Evolutionary conservation across 2,888 invertebrate genomes (phyloP), one percentile per base, ranked within the genome.

Genomic region (Piscicola geometra): DNA sequence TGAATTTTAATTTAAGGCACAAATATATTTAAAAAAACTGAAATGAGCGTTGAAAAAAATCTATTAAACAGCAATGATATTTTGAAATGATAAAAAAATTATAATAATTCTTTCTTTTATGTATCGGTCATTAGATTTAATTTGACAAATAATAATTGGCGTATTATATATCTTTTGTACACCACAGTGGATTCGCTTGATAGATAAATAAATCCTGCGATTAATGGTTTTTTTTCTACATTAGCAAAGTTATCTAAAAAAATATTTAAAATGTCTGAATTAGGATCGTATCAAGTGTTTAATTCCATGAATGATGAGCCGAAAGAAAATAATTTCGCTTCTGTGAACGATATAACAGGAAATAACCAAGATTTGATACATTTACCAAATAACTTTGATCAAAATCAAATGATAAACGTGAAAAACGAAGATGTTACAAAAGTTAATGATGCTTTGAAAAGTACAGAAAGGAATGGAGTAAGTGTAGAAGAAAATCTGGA

Each of bases 261-360:
- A n/a, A 56, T 41, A 56, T 56, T 25, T 25, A 15, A 56, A 21
- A 56, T 56, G 60, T 9, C 60, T 56, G 60, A 56, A 25, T 21
- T 56, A 21, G 60, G n/a, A 21, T 56, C 60, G 5, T 56, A 18
- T n/a, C 60, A 56, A 56, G 60, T 56, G 9, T 56, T 56, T n/a
- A 56, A 56, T 56, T 56, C 60, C 21, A 56, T 56, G n/a, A 18
- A 56, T 25, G 60, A 56, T 3, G 60, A 56, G n/a, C 60, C 60
- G 25, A 56, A 56, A 21, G 60, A 56, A n/a, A 56, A 56, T 56
- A 56, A 56, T 56, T 56, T 56, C 25, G 5, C 60, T 18, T 56
- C 60, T 9, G 60, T 56, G 60, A 56, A 56, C 60, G 60, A 56
- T 56, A 56, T 56, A 56, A 56, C 60, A 56, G 60, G 60, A 56